Percentiles rank a stretch among this genome's conserved stretches.
These are phyloP conservation scores for Zoroaster sp. DNA, from an alignment of 53 echinoderm and acorn worm genomes.

Conservation along the genomic window DNA sequence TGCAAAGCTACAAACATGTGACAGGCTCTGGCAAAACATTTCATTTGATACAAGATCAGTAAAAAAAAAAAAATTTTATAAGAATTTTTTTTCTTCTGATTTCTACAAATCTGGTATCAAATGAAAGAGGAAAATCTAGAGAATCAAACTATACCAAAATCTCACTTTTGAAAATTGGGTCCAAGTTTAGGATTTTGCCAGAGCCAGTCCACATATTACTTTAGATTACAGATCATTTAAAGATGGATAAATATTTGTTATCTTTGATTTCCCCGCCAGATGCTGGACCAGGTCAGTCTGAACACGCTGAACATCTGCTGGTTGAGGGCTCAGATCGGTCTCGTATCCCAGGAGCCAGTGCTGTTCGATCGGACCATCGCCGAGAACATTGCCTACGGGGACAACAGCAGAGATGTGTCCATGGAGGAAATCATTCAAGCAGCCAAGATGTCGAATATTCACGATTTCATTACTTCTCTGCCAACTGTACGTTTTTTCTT, in stretches of 20 bases:
- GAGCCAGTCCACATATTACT: no score
- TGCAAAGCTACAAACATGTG: no score
- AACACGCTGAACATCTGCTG: conserved; percentile 79
- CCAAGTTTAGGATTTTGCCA: no score
- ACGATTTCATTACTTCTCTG: conserved; percentile 79
- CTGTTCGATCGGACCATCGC: conserved; percentile 92
- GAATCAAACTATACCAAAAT: no score
- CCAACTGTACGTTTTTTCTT: conserved; percentile 57
- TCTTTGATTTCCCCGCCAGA: not conserved
- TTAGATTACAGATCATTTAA: no score
- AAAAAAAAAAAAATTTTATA: no score
- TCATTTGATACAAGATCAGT: no score
- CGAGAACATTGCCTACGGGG: conserved; percentile 95
- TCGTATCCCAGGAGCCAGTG: conserved; percentile 94
- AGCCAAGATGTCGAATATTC: conserved; percentile 88
- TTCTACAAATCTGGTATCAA: no score
- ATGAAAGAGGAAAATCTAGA: no score
- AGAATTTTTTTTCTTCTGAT: no score
- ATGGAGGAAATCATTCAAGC: conserved; percentile 78
- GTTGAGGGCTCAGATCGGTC: conserved; percentile 88
- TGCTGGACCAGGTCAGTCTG: conserved; percentile 60
- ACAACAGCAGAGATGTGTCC: conserved; percentile 78
- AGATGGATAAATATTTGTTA: not conserved
- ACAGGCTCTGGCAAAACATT: no score
- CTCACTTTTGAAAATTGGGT: no score